Evolutionary conservation across 2,113 vertebrate genomes (phyloP).

Genomic region (Pseudopodoces humilis): DNA sequence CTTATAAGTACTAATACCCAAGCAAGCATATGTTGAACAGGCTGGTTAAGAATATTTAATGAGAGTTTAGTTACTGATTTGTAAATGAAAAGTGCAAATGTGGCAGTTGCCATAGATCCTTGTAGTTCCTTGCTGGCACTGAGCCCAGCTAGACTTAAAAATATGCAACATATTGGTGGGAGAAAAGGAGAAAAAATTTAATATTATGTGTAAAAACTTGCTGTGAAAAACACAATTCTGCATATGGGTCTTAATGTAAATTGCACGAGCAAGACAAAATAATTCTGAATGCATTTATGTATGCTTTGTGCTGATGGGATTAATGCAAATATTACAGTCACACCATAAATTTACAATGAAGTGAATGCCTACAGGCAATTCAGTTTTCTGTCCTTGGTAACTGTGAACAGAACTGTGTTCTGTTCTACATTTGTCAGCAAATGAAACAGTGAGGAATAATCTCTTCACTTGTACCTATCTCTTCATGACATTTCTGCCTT

Average conservation of each 20-base stretch:
- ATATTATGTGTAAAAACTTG: constrained; percentile 43
- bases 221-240: constrained; percentile 45
- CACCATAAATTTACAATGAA: constrained; percentile 60
- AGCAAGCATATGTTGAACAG: constrained; percentile 67
- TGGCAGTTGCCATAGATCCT: constrained; percentile 67
- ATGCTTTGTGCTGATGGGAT: constrained; percentile 58
- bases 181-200: constrained; percentile 1
- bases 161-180: constrained; percentile 39
- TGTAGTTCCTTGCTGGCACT: constrained; percentile 48
- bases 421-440: constrained; percentile 50
- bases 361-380: constrained; percentile 56
- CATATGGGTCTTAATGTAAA: constrained; percentile 26
- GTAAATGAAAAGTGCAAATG: constrained; percentile 69
- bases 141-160: constrained; percentile 58
- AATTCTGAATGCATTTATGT: constrained; percentile 53
- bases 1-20: constrained; percentile 52
- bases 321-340: constrained; percentile 62
- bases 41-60: constrained; percentile 70
- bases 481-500: constrained; percentile 8
- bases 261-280: constrained; percentile 52
- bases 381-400: constrained; percentile 37
- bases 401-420: constrained; percentile 32
- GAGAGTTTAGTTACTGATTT: constrained; percentile 67
- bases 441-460: constrained; percentile 43
- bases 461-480: constrained; percentile 25